A percentile compares a stretch with the other conserved stretches of the same genome.
These are phyloP conservation scores for Tetrax tetrax DNA, from an alignment of 2,113 vertebrate genomes.

Conservation along the genomic window DNA sequence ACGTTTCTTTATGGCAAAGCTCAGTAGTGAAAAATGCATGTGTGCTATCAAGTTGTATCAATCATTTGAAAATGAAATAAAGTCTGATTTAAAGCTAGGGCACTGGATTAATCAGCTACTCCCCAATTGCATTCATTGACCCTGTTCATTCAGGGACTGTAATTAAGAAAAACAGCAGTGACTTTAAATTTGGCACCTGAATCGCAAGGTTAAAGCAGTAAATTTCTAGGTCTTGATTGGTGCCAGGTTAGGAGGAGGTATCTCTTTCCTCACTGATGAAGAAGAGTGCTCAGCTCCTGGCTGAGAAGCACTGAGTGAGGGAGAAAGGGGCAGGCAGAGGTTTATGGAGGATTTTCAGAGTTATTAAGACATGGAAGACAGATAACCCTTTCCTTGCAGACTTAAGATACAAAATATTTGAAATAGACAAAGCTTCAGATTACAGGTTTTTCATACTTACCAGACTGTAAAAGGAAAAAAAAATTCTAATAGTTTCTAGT, in stretches of 20 bases:
- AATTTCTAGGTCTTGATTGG: slow-evolving; percentile 17
- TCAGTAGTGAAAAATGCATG: not conserved
- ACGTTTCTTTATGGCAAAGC: not conserved
- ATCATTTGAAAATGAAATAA: not conserved
- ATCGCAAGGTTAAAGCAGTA: slow-evolving; percentile 52
- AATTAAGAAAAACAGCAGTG: slow-evolving; percentile 46
- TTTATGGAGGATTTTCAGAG: not conserved
- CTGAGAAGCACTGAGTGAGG: not conserved
- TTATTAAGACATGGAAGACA: not conserved
- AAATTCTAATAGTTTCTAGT: not conserved
- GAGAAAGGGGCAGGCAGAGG: not conserved
- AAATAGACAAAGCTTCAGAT: not conserved
- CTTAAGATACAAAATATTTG: not conserved
- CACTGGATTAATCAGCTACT: slow-evolving; percentile 49
- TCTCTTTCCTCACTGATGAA: not conserved
- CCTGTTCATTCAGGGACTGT: slow-evolving; percentile 28
- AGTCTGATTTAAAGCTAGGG: slow-evolving; percentile 16
- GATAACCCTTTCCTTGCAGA: not conserved
- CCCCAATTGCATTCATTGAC: slow-evolving; percentile 26
- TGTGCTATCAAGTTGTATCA: not conserved
- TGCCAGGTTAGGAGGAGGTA: slow-evolving; percentile 25
- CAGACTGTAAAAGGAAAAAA: not conserved
- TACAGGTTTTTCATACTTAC: not conserved
- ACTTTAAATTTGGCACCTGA: slow-evolving; percentile 48
- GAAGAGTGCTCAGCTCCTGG: not conserved